Evolutionary conservation across 2,888 invertebrate genomes (phyloP), one percentile per base, ranked within the genome.

Genomic region (Neoitamus cyanurus): DNA sequence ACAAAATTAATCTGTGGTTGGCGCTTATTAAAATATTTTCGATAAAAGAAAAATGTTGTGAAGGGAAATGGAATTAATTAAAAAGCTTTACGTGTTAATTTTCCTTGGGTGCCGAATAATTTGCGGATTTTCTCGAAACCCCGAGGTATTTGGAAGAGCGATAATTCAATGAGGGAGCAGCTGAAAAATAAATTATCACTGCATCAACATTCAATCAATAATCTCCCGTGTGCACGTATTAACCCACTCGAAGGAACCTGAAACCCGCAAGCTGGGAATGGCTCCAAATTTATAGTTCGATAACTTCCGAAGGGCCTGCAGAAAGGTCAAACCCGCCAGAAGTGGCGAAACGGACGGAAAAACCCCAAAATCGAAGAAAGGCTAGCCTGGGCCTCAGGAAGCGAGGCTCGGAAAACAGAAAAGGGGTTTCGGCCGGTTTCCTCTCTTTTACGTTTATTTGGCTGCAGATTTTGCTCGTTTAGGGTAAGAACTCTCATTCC

Each of bases 371-470:
- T 15, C 20, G 48, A 48, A 48, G 58, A 25, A 58, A 58, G 25
- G 58, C 7, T 7, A 20, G 2, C 48, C 7, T 48, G 7, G 20
- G 58, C 9, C 58, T 2, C 25, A 25, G 58, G 7, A 42, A 42
- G 20, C 20, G 48, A 48, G 20, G 37, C 3, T 37, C 11, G 42
- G 75, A 75, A 75, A 34, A 73, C 31, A 75, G 42, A 75, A 34
- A 75, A 75, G 42, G 75, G 75, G 75, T 75, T 58, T 75, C 42
- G 37, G 28, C 42, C 42, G 42, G 75, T 75, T 42, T 75, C 75
- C 75, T 42, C 58, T 9, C n/a, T 73, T 75, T 75, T 75, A 46
- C 42, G 75, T 37, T 75, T 75, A 75, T 75, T 75, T 36, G 28
- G 25, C 37, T 37, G n/a, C 42, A 75, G 75, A 75, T 75, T 75